These are phyloP conservation scores for Macropodus opercularis DNA, from an alignment of 2,797 vertebrate species.

Conservation along the genomic window DNA sequence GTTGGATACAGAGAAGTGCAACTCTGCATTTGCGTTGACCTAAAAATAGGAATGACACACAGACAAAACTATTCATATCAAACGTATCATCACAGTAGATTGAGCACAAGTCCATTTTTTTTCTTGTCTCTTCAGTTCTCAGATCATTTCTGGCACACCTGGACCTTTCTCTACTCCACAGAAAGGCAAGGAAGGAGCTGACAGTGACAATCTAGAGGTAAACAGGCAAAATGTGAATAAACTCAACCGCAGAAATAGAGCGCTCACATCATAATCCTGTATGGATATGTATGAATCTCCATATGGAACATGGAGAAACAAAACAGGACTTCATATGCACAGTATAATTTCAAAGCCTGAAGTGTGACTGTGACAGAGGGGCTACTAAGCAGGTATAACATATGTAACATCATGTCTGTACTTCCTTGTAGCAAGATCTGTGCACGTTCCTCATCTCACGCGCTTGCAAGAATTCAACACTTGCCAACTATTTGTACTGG, in stretches of 20 bases:
- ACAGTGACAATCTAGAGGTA: slow-evolving; percentile 93
- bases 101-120: neutral
- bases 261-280: no score
- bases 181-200: slow-evolving; percentile 90
- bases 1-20: slow-evolving; percentile 19
- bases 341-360: no score
- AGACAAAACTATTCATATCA: neutral
- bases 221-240: slow-evolving; percentile 22
- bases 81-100: neutral
- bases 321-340: neutral
- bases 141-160: slow-evolving; percentile 84
- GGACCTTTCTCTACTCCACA: slow-evolving; percentile 72
- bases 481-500: slow-evolving; percentile 99
- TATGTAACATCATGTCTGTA: slow-evolving; percentile 27
- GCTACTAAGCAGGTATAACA: neutral
- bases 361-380: no score
- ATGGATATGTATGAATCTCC: neutral
- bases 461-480: slow-evolving; percentile 96
- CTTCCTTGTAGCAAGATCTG: slow-evolving; percentile 88
- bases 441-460: slow-evolving; percentile 98
- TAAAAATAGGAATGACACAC: slow-evolving; percentile 6
- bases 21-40: slow-evolving; percentile 19
- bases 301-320: neutral
- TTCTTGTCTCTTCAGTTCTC: slow-evolving; percentile 81
- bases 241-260: neutral